Percentiles rank a stretch among this genome's conserved stretches.
phyloP scores from a whole-genome alignment of 1,140 invertebrate species.

The Zaprionus africanus region DNA sequence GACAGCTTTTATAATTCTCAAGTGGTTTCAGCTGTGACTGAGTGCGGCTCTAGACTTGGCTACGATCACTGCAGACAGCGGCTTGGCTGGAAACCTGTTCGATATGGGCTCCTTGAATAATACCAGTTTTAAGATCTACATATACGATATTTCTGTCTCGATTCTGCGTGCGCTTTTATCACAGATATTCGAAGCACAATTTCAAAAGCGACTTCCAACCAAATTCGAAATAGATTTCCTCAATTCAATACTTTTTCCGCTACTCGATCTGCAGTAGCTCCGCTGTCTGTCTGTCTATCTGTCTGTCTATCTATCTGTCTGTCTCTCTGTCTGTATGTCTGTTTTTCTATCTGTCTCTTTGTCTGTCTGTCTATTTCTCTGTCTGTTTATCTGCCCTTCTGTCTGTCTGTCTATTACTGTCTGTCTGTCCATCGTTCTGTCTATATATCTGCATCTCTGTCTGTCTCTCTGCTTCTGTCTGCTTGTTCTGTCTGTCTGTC shows the following conservation, averaged over 20 bases:
- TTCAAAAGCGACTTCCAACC: neutral
- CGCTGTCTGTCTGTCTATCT: no score
- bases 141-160: neutral
- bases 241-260: neutral
- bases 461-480: neutral
- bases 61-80: neutral
- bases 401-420: no score
- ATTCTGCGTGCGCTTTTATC: neutral
- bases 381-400: no score
- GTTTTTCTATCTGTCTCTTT: no score
- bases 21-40: neutral
- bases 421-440: no score
- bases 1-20: neutral
- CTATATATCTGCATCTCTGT: conserved; percentile 15
- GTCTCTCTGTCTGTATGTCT: no score
- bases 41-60: neutral
- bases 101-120: neutral
- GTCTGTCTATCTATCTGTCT: neutral
- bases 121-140: neutral
- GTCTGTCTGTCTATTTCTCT: neutral
- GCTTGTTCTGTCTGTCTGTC: neutral
- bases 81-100: neutral
- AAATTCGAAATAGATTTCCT: neutral
- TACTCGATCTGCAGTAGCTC: neutral
- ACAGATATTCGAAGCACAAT: neutral